Percentiles rank a stretch among this genome's conserved stretches.
phyloP scores from a whole-genome alignment of 1,140 invertebrate species.

The Charaxes varanes region DNA sequence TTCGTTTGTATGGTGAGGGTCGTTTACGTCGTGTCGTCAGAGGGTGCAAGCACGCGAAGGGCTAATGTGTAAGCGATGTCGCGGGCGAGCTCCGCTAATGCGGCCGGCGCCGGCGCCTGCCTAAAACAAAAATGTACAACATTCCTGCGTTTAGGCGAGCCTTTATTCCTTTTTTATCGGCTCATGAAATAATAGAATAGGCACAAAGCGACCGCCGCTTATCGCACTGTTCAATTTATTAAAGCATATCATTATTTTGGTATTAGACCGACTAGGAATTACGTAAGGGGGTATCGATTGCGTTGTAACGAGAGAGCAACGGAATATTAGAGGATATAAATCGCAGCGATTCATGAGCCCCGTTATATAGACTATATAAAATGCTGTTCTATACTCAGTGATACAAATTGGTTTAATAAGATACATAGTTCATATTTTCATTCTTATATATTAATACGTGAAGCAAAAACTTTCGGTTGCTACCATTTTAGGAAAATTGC shows the following conservation, averaged over 20 bases:
- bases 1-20: neutral
- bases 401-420: too few species aligned
- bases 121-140: slow-evolving; percentile 60
- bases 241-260: slow-evolving; percentile 27
- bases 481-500: too few species aligned
- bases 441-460: too few species aligned
- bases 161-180: slow-evolving; percentile 67
- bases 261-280: slow-evolving; percentile 10
- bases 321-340: too few species aligned
- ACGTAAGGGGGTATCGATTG: slow-evolving; percentile 2
- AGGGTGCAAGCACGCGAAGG: slow-evolving; percentile 18
- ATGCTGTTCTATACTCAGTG: too few species aligned
- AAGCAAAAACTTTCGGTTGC: too few species aligned
- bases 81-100: slow-evolving; percentile 52
- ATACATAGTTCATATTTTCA: too few species aligned
- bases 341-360: too few species aligned
- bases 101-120: slow-evolving; percentile 65
- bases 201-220: slow-evolving; percentile 46
- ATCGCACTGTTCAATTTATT: slow-evolving; percentile 43
- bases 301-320: too few species aligned
- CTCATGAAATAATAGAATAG: slow-evolving; percentile 60
- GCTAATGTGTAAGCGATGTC: slow-evolving; percentile 59
- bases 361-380: too few species aligned
- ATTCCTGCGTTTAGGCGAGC: slow-evolving; percentile 62
- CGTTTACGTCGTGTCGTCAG: slow-evolving; percentile 1